Percentiles rank a stretch among this genome's conserved stretches.
These are phyloP conservation scores for Climacteris rufus DNA, from an alignment of 2,113 vertebrate species.

Conservation along the genomic window DNA sequence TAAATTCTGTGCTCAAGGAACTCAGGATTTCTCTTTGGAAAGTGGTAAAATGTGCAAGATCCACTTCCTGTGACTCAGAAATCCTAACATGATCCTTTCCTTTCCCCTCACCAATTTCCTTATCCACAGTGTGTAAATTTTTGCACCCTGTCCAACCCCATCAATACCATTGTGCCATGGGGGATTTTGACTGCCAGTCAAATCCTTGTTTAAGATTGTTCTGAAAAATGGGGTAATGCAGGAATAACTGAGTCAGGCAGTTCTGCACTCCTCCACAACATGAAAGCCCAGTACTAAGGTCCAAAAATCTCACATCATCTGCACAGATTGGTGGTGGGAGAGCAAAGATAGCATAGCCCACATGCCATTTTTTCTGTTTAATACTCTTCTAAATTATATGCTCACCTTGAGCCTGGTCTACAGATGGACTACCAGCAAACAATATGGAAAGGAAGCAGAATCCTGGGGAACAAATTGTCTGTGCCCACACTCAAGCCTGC, in stretches of 20 bases:
- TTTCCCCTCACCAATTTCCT: neutral
- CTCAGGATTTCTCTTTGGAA: neutral
- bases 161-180: neutral
- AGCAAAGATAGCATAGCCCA: neutral
- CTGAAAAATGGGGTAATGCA: neutral
- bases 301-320: neutral
- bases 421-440: neutral
- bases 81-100: neutral
- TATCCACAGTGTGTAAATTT: neutral
- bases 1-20: neutral
- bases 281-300: neutral
- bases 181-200: neutral
- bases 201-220: neutral
- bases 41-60: neutral
- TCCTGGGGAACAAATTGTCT: neutral
- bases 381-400: neutral
- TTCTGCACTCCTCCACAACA: neutral
- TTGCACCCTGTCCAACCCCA: neutral
- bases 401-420: neutral
- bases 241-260: neutral
- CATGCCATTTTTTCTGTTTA: accelerated
- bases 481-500: neutral
- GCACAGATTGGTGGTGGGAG: neutral
- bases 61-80: neutral
- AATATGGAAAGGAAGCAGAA: neutral